Conservation (phyloP, 1,140 invertebrate genomes). For the Hormaphis cornu region DNA sequence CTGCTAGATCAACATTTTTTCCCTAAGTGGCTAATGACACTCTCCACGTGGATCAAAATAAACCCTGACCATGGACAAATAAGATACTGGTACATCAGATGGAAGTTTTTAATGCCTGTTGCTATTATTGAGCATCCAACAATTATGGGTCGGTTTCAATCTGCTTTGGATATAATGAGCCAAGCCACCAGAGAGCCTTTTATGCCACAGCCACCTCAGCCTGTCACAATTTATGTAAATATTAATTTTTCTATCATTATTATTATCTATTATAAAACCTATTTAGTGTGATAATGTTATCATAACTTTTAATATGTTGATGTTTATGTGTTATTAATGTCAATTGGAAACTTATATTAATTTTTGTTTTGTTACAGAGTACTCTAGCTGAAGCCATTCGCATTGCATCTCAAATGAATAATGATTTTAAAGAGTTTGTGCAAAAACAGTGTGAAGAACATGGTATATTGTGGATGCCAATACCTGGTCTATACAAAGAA, state of each 20-base stretch:
- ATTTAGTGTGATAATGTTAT: no score
- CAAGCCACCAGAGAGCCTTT: conserved; percentile 50
- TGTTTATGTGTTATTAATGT: no score
- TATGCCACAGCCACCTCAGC: conserved; percentile 46
- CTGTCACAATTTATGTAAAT: conserved; percentile 41
- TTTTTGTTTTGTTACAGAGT: conserved; percentile 38
- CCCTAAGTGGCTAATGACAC: conserved; percentile 71
- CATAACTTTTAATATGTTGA: background rate
- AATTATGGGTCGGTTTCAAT: conserved; percentile 70
- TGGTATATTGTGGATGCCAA: conserved; percentile 79
- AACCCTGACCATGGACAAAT: conserved; percentile 74
- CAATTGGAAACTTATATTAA: no score
- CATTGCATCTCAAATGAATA: conserved; percentile 50
- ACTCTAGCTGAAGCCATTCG: conserved; percentile 53
- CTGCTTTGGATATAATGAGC: conserved; percentile 88
- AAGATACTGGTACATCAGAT: conserved; percentile 76
- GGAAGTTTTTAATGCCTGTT: conserved; percentile 70
- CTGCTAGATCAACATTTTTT: conserved; percentile 79
- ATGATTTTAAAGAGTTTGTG: conserved; percentile 82
- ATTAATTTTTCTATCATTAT: background rate
- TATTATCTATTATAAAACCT: no score
- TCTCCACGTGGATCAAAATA: conserved; percentile 72
- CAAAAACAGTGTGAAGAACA: conserved; percentile 78
- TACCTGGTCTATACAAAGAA: conserved; percentile 68
- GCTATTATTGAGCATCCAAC: conserved; percentile 55